A percentile compares a stretch with the other conserved stretches of the same genome.
phyloP scores from a whole-genome alignment of 2,113 vertebrate species.

The Okapia johnstoni region DNA sequence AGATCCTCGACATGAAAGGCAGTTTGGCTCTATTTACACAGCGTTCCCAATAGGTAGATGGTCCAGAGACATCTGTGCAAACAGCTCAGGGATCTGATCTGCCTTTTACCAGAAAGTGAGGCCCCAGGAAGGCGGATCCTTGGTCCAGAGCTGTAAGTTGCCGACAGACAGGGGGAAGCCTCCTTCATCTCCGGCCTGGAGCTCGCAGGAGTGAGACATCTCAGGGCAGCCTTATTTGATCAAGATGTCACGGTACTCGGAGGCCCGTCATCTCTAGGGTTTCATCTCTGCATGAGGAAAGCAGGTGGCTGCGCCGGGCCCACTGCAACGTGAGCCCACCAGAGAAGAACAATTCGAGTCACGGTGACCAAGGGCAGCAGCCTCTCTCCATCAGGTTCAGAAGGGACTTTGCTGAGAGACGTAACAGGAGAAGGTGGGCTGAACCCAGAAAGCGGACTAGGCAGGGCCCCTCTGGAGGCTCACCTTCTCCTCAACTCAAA shows the following conservation, averaged over 20 bases:
- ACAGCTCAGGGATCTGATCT: background rate
- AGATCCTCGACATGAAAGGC: conserved; percentile 12
- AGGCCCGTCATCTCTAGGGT: background rate
- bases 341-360: background rate
- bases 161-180: background rate
- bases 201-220: background rate
- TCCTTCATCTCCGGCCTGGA: background rate
- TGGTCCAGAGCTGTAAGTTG: background rate
- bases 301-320: background rate
- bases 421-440: background rate
- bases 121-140: background rate
- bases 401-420: background rate
- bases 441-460: background rate
- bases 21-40: background rate
- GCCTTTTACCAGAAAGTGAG: background rate
- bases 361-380: background rate
- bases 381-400: background rate
- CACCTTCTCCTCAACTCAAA: background rate
- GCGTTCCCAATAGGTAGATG: background rate
- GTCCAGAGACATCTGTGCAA: background rate
- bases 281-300: background rate
- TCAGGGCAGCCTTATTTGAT: conserved; percentile 22
- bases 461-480: background rate
- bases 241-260: background rate
- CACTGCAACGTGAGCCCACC: background rate